These are phyloP conservation scores for Hypsopygia costalis DNA, from an alignment of 2,888 invertebrate genomes.

Conservation along the genomic window DNA sequence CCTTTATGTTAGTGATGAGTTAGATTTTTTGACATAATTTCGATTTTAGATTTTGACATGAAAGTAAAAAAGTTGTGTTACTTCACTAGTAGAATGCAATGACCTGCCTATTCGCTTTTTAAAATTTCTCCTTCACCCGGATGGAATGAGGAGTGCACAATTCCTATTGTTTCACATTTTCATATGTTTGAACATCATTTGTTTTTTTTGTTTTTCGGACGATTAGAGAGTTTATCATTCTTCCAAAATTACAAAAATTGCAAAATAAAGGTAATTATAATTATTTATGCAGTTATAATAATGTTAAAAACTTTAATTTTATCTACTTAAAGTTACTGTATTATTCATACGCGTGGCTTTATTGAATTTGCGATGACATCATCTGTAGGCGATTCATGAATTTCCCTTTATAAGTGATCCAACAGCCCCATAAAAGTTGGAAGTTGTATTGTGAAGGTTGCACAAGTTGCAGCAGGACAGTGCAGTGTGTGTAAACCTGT, in stretches of 20 bases:
- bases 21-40: slow-evolving; percentile 53
- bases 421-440: slow-evolving; percentile 28
- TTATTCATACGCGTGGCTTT: slow-evolving; percentile 62
- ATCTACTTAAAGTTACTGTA: slow-evolving; percentile 31
- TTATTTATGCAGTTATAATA: slow-evolving; percentile 22
- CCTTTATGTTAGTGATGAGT: slow-evolving; percentile 59
- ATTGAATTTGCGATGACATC: slow-evolving; percentile 71
- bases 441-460: slow-evolving; percentile 26
- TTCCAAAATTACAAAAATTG: slow-evolving; percentile 80
- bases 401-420: slow-evolving; percentile 35
- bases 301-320: slow-evolving; percentile 14
- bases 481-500: slow-evolving; percentile 62
- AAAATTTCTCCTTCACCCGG: slow-evolving; percentile 71
- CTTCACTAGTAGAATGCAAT: slow-evolving; percentile 71
- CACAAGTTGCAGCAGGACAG: slow-evolving; percentile 38
- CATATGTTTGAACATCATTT: slow-evolving; percentile 80
- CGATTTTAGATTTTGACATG: slow-evolving; percentile 65
- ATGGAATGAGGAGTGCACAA: slow-evolving; percentile 79
- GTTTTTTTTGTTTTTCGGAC: slow-evolving; percentile 81
- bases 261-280: slow-evolving; percentile 77
- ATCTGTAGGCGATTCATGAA: slow-evolving; percentile 54
- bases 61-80: slow-evolving; percentile 45
- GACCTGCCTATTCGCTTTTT: slow-evolving; percentile 74
- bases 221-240: slow-evolving; percentile 67
- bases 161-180: slow-evolving; percentile 78